A percentile compares a stretch with the other conserved stretches of the same genome.
phyloP scores from a whole-genome alignment of 2,888 invertebrate genomes.

The Cremastinae sp. region DNA sequence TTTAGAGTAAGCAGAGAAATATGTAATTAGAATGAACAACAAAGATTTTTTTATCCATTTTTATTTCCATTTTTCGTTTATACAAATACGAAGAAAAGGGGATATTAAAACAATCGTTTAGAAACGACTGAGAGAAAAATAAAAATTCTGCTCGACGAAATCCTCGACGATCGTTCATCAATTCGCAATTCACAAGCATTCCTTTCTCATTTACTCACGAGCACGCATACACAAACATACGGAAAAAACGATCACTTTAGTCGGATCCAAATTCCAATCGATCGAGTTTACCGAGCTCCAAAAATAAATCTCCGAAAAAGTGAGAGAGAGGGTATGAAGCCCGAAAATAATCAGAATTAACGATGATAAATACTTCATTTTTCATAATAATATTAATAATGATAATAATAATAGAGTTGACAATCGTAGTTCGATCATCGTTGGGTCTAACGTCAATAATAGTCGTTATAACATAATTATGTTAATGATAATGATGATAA shows the following conservation, averaged over 20 bases:
- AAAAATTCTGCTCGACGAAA: slow-evolving; percentile 46
- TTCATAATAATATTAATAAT: slow-evolving; percentile 52
- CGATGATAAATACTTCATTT: slow-evolving; percentile 60
- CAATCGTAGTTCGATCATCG: slow-evolving; percentile 53
- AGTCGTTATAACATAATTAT: slow-evolving; percentile 31
- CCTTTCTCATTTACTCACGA: slow-evolving; percentile 7
- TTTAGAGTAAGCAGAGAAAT: too few species aligned
- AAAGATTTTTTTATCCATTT: slow-evolving; percentile 44
- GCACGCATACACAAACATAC: slow-evolving; percentile 7
- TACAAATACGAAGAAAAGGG: slow-evolving; percentile 50
- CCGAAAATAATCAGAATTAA: slow-evolving; percentile 38
- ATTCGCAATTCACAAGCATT: background rate
- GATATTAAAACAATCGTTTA: slow-evolving; percentile 36
- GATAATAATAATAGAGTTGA: slow-evolving; percentile 56
- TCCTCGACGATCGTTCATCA: slow-evolving; percentile 21
- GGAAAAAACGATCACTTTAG: slow-evolving; percentile 27
- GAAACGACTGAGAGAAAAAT: slow-evolving; percentile 41
- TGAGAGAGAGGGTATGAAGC: slow-evolving; percentile 9
- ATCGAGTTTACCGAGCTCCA: slow-evolving; percentile 24
- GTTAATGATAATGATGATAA: slow-evolving; percentile 43
- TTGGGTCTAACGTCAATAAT: slow-evolving; percentile 45
- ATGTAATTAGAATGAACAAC: too few species aligned
- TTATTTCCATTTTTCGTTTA: slow-evolving; percentile 37
- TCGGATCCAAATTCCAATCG: slow-evolving; percentile 42
- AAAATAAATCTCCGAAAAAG: slow-evolving; percentile 5